Conservation (phyloP, 2,888 invertebrate species). For the Dimorphilus gyrociliatus region DNA sequence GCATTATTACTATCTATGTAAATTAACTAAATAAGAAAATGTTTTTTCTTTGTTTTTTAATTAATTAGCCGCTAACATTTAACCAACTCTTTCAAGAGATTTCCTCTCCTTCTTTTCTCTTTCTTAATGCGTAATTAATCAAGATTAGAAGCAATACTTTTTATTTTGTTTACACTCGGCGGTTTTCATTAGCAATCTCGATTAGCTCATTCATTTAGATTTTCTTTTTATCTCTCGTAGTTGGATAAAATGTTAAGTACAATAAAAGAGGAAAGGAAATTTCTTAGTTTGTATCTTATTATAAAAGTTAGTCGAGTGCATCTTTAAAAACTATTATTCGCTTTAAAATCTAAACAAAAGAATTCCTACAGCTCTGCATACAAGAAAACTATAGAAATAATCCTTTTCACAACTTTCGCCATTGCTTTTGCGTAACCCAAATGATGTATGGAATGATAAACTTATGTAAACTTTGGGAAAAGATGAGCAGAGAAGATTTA, state of each 20-base stretch:
- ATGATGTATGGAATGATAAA: conserved; percentile 50
- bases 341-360: too few relatives aligned
- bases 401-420: conserved; percentile 70
- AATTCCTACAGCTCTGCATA: conserved; percentile 31
- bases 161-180: not conserved
- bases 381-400: conserved; percentile 56
- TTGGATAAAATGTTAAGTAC: not conserved
- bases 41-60: too few relatives aligned
- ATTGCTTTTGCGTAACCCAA: conserved; percentile 70
- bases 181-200: not conserved
- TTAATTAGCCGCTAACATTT: too few relatives aligned
- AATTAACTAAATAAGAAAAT: too few relatives aligned
- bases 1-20: too few relatives aligned
- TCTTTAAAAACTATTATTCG: too few relatives aligned
- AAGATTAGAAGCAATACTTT: not conserved
- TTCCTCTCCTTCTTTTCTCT: not conserved
- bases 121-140: not conserved
- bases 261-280: not conserved
- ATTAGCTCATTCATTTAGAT: not conserved
- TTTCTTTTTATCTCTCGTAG: not conserved
- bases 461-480: conserved; percentile 27
- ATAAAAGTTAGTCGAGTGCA: too few relatives aligned
- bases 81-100: too few relatives aligned
- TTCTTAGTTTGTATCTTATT: not conserved
- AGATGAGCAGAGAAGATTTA: conserved; percentile 28